Percentiles rank a stretch among this genome's conserved stretches.
These are phyloP conservation scores for Danionella dracula DNA, from an alignment of 2,797 vertebrate genomes.

Conservation along the genomic window DNA sequence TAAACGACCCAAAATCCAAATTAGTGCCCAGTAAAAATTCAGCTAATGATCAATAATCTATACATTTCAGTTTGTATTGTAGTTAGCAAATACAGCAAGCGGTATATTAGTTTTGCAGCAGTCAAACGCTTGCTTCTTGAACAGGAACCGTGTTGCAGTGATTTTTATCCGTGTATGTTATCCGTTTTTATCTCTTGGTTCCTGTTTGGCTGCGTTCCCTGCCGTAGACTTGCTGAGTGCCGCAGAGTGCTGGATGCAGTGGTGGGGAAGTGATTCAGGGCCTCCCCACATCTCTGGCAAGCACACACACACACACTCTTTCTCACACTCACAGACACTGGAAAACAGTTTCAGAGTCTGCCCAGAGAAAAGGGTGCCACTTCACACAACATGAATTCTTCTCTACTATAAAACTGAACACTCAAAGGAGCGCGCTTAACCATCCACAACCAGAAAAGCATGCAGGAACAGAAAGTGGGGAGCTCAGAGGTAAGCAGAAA, in stretches of 20 bases:
- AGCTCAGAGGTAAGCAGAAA: conserved; percentile 63
- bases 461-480: conserved; percentile 63
- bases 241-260: conserved; percentile 67
- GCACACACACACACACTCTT: conserved; percentile 15
- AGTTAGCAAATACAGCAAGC: too few relatives aligned
- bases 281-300: conserved; percentile 60
- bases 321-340: conserved; percentile 34
- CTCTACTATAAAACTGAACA: conserved; percentile 37
- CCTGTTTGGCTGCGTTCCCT: conserved; percentile 56
- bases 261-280: conserved; percentile 68
- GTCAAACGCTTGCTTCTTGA: not conserved
- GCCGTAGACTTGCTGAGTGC: conserved; percentile 51
- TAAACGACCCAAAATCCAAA: too few relatives aligned
- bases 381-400: conserved; percentile 51
- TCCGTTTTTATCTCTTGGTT: conserved; percentile 45
- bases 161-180: conserved; percentile 47
- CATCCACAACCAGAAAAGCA: conserved; percentile 45
- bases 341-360: conserved; percentile 45
- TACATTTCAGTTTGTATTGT: too few relatives aligned
- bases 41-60: too few relatives aligned
- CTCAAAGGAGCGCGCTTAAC: conserved; percentile 27
- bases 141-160: conserved; percentile 29
- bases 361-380: conserved; percentile 51
- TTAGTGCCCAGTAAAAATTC: too few relatives aligned
- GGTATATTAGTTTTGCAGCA: not conserved